Conservation (phyloP, 1,140 invertebrate genomes). For the Aphelinus atriplicis region DNA sequence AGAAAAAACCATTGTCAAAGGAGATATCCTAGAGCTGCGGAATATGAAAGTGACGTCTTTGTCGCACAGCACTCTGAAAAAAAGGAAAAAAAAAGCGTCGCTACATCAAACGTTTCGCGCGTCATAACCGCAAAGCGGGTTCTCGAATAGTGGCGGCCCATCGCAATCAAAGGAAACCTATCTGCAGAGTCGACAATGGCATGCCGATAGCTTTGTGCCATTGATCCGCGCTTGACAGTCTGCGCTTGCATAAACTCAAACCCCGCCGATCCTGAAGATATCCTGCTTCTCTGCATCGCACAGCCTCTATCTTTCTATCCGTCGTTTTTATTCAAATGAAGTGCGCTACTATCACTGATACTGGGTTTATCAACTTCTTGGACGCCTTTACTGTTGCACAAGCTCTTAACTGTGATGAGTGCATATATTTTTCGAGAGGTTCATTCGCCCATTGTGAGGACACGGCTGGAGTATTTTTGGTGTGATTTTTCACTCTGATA, state of each 20-base stretch:
- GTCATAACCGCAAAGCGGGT: neutral
- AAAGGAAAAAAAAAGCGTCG: constrained; percentile 1
- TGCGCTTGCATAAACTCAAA: neutral
- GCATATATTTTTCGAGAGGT: too few species aligned
- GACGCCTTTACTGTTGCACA: too few species aligned
- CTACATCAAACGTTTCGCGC: neutral
- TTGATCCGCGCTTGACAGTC: constrained; percentile 12
- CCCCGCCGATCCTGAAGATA: constrained; percentile 4
- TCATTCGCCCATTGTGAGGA: too few species aligned
- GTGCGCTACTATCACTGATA: too few species aligned
- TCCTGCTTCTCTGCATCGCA: neutral
- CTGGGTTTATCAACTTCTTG: too few species aligned
- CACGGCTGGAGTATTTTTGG: too few species aligned
- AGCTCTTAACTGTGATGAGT: too few species aligned
- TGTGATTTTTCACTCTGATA: too few species aligned
- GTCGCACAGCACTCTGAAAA: neutral
- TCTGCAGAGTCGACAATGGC: constrained; percentile 50
- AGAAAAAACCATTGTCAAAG: constrained; percentile 17
- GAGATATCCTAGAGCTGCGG: neutral
- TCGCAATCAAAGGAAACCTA: constrained; percentile 54
- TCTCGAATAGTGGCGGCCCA: neutral
- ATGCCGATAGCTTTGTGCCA: constrained; percentile 49
- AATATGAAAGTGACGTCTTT: constrained; percentile 11
- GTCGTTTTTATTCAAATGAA: too few species aligned
- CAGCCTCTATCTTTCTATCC: too few species aligned